A percentile compares a stretch with the other conserved stretches of the same genome.
phyloP scores from a whole-genome alignment of 2,113 vertebrate species.

The Perca schrenkii region DNA sequence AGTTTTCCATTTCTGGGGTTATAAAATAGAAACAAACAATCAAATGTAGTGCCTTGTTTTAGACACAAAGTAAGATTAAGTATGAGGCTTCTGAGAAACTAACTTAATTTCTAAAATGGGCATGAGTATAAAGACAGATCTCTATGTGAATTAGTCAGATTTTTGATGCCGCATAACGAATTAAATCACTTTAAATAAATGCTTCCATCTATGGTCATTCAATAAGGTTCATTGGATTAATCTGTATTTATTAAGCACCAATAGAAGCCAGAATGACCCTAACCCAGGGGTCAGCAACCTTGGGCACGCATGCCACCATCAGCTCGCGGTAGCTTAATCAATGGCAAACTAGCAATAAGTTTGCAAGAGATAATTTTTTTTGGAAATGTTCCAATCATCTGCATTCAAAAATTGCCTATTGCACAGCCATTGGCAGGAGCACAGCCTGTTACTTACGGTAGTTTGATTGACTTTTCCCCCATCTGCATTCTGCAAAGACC shows the following conservation, averaged over 20 bases:
- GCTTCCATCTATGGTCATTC: not conserved
- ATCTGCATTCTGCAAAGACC: too few relatives aligned
- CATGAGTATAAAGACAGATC: constrained; percentile 6
- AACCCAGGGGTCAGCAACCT: too few relatives aligned
- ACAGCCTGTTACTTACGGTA: too few relatives aligned
- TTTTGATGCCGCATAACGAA: not conserved
- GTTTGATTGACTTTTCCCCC: too few relatives aligned
- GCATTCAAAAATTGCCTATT: too few relatives aligned
- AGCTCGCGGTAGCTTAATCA: too few relatives aligned
- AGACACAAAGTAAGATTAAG: constrained; percentile 45
- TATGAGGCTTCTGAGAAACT: not conserved
- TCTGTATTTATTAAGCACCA: constrained; percentile 12
- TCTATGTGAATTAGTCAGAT: not conserved
- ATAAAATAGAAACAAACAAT: constrained; percentile 31
- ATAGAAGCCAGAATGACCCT: not conserved
- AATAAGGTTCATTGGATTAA: constrained; percentile 11
- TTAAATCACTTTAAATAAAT: constrained; percentile 26
- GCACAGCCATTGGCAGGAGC: too few relatives aligned
- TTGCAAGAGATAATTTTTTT: too few relatives aligned
- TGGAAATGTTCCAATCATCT: too few relatives aligned
- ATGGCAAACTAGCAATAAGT: too few relatives aligned
- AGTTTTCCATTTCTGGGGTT: constrained; percentile 42
- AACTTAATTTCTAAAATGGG: constrained; percentile 20
- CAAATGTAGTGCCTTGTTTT: constrained; percentile 20
- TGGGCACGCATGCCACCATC: too few relatives aligned